These are phyloP conservation scores for Pardosa pseudoannulata DNA, from an alignment of 2,888 invertebrate species.

Conservation along the genomic window DNA sequence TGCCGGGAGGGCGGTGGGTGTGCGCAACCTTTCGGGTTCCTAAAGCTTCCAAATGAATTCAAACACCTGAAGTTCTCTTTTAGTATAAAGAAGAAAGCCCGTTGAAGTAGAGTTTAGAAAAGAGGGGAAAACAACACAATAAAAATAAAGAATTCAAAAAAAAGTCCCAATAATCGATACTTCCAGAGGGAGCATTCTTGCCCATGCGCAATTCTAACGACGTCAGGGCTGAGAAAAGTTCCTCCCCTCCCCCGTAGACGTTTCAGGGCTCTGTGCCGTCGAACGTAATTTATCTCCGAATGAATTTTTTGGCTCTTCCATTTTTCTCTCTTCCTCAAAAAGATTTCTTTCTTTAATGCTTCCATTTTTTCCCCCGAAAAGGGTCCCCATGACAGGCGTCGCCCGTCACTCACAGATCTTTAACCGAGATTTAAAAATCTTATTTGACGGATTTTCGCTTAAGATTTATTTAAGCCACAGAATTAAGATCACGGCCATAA, in stretches of 20 bases:
- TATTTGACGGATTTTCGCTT: slow-evolving; percentile 38
- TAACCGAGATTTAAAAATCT: slow-evolving; percentile 60
- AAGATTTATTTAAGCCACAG: slow-evolving; percentile 58
- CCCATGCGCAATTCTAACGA: slow-evolving; percentile 59
- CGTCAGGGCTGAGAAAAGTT: slow-evolving; percentile 45
- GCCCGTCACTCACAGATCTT: slow-evolving; percentile 59
- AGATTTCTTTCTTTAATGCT: slow-evolving; percentile 63
- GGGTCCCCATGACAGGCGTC: slow-evolving; percentile 52
- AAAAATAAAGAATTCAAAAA: slow-evolving; percentile 39
- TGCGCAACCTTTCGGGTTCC: slow-evolving; percentile 28
- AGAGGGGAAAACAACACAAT: slow-evolving; percentile 37
- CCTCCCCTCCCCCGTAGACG: slow-evolving; percentile 47
- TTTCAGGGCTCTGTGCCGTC: slow-evolving; percentile 53
- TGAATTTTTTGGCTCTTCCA: slow-evolving; percentile 63
- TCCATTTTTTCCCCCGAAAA: slow-evolving; percentile 30
- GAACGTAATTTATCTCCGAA: slow-evolving; percentile 69
- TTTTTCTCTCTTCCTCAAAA: slow-evolving; percentile 65
- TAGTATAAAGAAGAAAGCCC: slow-evolving; percentile 42
- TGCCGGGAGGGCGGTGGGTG: not conserved
- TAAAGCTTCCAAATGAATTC: slow-evolving; percentile 69
- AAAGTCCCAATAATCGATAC: slow-evolving; percentile 68
- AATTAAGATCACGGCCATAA: too few species aligned
- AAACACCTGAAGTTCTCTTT: slow-evolving; percentile 66
- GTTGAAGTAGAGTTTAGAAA: slow-evolving; percentile 50
- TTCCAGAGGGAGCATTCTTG: slow-evolving; percentile 38